These are phyloP conservation scores for Blastomussa wellsi DNA, from an alignment of 92 coral and sea anemone genomes.

Conservation along the genomic window DNA sequence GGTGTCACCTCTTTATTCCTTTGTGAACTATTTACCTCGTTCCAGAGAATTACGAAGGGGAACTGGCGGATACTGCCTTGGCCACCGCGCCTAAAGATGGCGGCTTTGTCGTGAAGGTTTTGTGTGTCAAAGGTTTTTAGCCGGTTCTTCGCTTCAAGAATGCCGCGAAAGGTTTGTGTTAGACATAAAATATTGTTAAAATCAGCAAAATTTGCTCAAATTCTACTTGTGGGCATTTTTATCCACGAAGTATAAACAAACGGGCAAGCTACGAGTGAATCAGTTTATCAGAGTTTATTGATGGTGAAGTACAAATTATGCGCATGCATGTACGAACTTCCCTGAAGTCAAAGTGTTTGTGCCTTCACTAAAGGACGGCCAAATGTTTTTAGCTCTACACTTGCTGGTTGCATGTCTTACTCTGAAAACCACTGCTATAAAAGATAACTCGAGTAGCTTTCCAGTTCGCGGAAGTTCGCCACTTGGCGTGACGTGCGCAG, in stretches of 20 bases:
- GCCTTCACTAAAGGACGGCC: too few species aligned
- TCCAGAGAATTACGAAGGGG: neutral
- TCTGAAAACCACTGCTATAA: neutral
- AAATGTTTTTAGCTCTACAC: neutral
- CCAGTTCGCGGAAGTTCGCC: too few species aligned
- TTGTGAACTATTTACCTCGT: neutral
- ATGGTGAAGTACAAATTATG: too few species aligned
- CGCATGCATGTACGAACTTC: too few species aligned
- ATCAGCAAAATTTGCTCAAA: neutral
- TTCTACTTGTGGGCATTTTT: neutral
- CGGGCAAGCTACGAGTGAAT: neutral
- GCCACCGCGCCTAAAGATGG: conserved; percentile 23
- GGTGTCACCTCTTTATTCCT: too few species aligned
- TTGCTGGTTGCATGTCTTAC: neutral
- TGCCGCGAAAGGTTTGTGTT: conserved; percentile 43
- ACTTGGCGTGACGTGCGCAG: too few species aligned
- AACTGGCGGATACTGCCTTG: neutral
- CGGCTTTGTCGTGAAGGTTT: neutral
- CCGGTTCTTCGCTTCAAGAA: conserved; percentile 5
- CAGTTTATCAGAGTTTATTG: too few species aligned
- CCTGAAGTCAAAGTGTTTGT: too few species aligned
- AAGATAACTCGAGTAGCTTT: too few species aligned
- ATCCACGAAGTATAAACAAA: neutral
- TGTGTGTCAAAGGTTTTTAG: neutral
- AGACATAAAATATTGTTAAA: neutral